These are phyloP conservation scores for Coregonus sp. DNA, from an alignment of 2,797 vertebrate species.

Conservation along the genomic window DNA sequence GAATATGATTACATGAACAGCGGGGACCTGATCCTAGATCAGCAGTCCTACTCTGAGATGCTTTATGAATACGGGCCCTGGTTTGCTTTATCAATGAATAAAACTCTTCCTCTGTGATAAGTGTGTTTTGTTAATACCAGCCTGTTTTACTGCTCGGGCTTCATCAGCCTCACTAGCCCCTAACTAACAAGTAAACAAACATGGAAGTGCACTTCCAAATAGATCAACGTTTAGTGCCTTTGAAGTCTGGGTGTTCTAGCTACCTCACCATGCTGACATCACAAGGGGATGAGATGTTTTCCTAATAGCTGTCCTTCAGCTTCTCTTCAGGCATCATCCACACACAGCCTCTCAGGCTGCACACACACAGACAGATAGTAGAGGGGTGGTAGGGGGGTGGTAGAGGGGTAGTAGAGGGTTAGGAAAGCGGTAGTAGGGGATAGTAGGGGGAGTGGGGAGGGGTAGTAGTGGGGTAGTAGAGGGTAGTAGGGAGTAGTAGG, in stretches of 20 bases:
- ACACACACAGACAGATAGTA: background rate
- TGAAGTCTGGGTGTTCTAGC: background rate
- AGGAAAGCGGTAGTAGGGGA: too few species aligned
- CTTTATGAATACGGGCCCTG: too few species aligned
- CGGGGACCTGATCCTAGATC: too few species aligned
- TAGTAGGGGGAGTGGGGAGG: too few species aligned
- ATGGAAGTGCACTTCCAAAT: background rate
- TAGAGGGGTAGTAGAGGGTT: background rate
- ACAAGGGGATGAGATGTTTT: background rate
- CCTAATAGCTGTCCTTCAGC: background rate
- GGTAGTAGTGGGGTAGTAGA: too few species aligned
- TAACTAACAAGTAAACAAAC: background rate
- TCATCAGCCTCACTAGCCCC: background rate
- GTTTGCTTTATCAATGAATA: too few species aligned
- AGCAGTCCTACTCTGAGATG: too few species aligned
- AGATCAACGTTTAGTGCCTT: background rate
- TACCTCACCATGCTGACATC: background rate
- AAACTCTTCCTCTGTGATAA: background rate
- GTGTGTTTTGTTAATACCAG: slow-evolving; percentile 21
- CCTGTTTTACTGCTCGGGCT: slow-evolving; percentile 15
- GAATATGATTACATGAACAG: too few species aligned
- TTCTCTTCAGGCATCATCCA: background rate
- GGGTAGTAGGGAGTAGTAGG: too few species aligned
- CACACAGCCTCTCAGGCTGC: too few species aligned
- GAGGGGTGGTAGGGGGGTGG: background rate